A percentile compares a stretch with the other conserved stretches of the same genome.
phyloP scores from a whole-genome alignment of 2,888 invertebrate species.

The Aphidoletes aphidimyza region DNA sequence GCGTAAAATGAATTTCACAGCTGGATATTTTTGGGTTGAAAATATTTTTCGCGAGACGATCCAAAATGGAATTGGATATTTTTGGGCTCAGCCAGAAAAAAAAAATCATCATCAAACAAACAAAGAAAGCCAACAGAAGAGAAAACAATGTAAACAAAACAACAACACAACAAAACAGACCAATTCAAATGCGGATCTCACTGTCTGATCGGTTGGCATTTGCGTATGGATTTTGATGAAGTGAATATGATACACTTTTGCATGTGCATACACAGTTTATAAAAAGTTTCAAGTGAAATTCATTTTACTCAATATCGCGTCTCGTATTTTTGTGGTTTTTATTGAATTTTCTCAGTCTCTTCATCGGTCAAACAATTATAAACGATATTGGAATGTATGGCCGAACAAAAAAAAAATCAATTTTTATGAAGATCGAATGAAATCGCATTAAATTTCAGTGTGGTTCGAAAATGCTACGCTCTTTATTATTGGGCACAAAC shows the following conservation, averaged over 20 bases:
- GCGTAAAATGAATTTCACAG: constrained; percentile 50
- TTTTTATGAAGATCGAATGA: not conserved
- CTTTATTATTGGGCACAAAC: no score
- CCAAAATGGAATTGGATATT: constrained; percentile 53
- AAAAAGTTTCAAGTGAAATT: not conserved
- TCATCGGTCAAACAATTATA: no score
- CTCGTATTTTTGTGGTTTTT: constrained; percentile 9
- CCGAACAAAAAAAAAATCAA: not conserved
- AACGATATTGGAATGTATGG: not conserved
- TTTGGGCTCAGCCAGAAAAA: no score
- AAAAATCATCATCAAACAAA: no score
- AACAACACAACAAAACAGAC: not conserved
- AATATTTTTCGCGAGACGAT: not conserved
- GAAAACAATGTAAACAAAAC: not conserved
- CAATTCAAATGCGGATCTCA: constrained; percentile 42
- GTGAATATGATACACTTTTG: constrained; percentile 14
- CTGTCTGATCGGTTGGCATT: not conserved
- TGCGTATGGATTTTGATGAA: constrained; percentile 3
- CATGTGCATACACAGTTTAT: not conserved
- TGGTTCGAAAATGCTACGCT: no score
- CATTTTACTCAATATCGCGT: not conserved
- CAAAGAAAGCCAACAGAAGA: not conserved
- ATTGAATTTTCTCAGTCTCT: not conserved
- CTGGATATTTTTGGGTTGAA: constrained; percentile 50
- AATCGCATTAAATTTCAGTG: not conserved